Evolutionary conservation across 1,140 invertebrate species (phyloP).

Genomic region (Tribolium castaneum): DNA sequence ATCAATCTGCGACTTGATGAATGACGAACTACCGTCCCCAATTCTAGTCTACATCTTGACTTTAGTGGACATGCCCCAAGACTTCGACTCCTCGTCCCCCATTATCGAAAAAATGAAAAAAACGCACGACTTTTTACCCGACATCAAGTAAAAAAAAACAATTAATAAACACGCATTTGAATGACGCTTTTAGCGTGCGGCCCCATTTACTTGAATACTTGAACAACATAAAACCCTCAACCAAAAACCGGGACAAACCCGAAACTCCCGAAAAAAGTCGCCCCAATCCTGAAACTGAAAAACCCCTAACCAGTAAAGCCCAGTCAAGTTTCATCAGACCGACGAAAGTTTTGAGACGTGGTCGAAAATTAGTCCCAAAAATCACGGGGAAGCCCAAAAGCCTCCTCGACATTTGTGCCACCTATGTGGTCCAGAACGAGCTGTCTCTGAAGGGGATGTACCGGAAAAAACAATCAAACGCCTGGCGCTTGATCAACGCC

Average conservation of each 20-base stretch:
- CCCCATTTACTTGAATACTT: constrained; percentile 50
- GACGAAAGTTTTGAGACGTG: not conserved
- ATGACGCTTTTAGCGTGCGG: constrained; percentile 35
- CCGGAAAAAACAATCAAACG: constrained; percentile 49
- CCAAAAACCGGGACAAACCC: not conserved
- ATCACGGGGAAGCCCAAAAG: not conserved
- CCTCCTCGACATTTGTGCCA: constrained; percentile 55
- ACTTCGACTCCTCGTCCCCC: constrained; percentile 38
- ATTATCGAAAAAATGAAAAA: constrained; percentile 51
- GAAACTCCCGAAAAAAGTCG: constrained; percentile 15
- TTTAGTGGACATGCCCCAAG: constrained; percentile 54
- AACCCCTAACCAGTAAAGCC: constrained; percentile 4
- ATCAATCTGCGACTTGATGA: constrained; percentile 51
- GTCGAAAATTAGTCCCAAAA: not conserved
- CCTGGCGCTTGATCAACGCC: constrained; percentile 54
- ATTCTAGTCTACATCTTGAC: constrained; percentile 56
- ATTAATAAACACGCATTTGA: no score
- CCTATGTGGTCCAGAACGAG: constrained; percentile 51
- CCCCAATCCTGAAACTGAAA: constrained; percentile 26
- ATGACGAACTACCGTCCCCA: constrained; percentile 53
- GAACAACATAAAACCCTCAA: constrained; percentile 36
- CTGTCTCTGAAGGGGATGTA: constrained; percentile 48
- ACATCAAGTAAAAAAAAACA: not conserved
- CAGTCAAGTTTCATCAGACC: constrained; percentile 18
- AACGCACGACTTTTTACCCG: constrained; percentile 46